Percentiles rank a stretch among this genome's conserved stretches.
Conservation (phyloP, 2,113 vertebrate species). For the rat (Rattus norvegicus) region DNA sequence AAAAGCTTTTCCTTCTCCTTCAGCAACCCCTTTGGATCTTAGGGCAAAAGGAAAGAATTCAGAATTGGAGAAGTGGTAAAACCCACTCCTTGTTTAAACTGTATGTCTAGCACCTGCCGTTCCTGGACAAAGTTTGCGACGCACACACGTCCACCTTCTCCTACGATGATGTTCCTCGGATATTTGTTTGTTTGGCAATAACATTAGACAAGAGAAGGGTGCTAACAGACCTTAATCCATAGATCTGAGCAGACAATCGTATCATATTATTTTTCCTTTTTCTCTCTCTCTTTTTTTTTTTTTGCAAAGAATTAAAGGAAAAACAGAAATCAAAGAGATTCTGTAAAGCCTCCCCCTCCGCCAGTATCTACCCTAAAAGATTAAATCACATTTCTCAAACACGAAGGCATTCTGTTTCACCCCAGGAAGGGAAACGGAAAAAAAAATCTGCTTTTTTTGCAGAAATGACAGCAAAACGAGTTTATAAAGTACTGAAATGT, state of each 20-base stretch:
- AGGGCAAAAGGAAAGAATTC: not conserved
- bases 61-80: no score
- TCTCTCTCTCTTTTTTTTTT: not conserved
- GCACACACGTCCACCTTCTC: fast-evolving
- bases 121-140: fast-evolving
- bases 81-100: no score
- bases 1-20: not conserved
- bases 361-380: not conserved
- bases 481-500: slow-evolving; percentile 1
- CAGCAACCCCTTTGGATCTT: not conserved
- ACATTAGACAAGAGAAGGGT: not conserved
- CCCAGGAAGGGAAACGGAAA: not conserved
- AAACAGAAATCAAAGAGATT: slow-evolving; percentile 57
- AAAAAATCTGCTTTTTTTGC: not conserved
- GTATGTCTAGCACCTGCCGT: fast-evolving
- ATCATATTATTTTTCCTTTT: not conserved
- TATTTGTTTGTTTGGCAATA: not conserved
- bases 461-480: not conserved
- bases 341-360: not conserved
- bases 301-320: slow-evolving; percentile 33
- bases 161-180: no score
- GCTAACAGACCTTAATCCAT: not conserved
- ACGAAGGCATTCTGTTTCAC: slow-evolving; percentile 13
- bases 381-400: slow-evolving; percentile 50
- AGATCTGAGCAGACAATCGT: not conserved